A percentile compares a stretch with the other conserved stretches of the same genome.
These are phyloP conservation scores for Rhabditoides inermis DNA, from an alignment of 2,888 invertebrate genomes.

Conservation along the genomic window DNA sequence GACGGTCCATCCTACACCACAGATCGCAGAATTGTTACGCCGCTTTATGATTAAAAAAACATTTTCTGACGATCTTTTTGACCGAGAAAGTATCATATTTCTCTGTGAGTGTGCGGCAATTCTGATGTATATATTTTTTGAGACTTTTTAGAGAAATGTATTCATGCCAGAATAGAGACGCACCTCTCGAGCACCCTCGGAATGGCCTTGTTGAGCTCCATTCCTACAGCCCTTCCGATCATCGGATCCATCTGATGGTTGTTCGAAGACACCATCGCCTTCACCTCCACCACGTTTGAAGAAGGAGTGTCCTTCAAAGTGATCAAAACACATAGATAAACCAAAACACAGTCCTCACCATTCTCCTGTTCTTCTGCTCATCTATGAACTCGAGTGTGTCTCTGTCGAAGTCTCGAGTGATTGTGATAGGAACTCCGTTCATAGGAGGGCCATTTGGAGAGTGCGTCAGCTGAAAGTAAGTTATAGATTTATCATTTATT, in stretches of 20 bases:
- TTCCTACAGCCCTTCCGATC: constrained; percentile 22
- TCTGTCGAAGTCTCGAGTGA: constrained; percentile 26
- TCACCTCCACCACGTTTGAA: constrained; percentile 30
- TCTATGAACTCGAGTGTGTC: constrained; percentile 26
- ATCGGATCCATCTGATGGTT: constrained; percentile 20
- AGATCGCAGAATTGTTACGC: no score
- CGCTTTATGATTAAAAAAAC: no score
- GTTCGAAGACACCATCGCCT: constrained; percentile 28
- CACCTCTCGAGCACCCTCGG: constrained; percentile 25
- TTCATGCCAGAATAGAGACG: neutral
- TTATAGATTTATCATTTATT: constrained; percentile 17
- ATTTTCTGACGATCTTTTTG: no score
- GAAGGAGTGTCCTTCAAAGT: neutral
- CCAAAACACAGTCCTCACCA: neutral
- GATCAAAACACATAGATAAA: neutral
- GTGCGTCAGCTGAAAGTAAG: no score
- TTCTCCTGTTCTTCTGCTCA: constrained; percentile 1
- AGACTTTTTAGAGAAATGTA: neutral
- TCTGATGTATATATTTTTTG: neutral
- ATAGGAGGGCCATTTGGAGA: no score
- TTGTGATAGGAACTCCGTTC: constrained; percentile 27
- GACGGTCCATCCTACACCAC: no score
- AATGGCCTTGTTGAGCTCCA: constrained; percentile 28
- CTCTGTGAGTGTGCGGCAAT: neutral
- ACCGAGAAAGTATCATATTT: no score